Conservation (phyloP, 2,113 vertebrate genomes). For the Eclectus roratus region DNA sequence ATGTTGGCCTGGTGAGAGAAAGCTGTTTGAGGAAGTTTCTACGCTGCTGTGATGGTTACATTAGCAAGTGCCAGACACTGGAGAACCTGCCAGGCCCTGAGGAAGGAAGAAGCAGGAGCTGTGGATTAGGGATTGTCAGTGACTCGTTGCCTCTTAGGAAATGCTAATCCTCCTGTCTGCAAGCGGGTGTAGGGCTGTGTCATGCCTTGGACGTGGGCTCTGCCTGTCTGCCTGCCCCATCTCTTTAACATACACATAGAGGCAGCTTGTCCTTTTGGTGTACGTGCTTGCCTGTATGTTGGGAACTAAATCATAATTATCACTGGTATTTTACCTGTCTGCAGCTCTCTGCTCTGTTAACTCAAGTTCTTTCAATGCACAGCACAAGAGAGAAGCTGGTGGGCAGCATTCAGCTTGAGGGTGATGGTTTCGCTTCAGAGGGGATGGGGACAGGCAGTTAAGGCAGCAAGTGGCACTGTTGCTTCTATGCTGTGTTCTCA, state of each 20-base stretch:
- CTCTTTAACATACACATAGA: background rate
- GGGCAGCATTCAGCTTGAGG: background rate
- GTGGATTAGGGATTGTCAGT: background rate
- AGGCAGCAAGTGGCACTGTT: background rate
- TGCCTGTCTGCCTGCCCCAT: background rate
- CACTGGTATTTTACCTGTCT: background rate
- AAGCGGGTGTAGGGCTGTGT: too few species aligned
- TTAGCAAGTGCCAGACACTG: background rate
- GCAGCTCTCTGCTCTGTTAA: background rate
- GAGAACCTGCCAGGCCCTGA: background rate
- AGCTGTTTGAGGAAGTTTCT: background rate
- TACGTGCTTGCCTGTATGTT: background rate
- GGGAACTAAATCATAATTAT: background rate
- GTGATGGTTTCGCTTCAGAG: background rate
- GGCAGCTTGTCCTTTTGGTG: background rate
- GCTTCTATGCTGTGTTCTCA: rapidly evolving
- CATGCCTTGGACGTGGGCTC: background rate
- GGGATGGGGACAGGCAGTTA: background rate
- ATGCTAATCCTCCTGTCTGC: too few species aligned
- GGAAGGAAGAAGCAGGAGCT: background rate
- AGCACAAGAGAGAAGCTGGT: background rate
- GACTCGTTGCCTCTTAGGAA: background rate
- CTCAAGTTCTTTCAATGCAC: background rate
- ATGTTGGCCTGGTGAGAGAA: background rate
- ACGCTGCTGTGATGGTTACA: background rate